Conservation (phyloP, 2,113 vertebrate genomes). For the Chascanopsetta lugubris region DNA sequence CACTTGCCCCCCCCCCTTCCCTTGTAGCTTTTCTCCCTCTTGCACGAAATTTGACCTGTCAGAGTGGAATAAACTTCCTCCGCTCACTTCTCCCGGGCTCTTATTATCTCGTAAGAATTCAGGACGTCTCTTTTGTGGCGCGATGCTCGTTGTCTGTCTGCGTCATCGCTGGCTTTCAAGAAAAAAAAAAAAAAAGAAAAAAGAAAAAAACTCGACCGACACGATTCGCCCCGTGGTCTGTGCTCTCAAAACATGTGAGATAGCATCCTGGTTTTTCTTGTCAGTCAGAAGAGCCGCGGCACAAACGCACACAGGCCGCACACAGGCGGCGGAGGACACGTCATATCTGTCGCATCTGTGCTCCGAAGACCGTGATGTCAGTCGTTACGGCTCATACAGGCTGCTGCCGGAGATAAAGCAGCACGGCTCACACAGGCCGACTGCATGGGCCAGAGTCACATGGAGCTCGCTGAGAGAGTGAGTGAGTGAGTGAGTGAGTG, state of each 20-base stretch:
- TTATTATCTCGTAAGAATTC: background rate
- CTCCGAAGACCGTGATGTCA: slow-evolving; percentile 7
- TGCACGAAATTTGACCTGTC: slow-evolving; percentile 45
- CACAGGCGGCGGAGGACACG: slow-evolving; percentile 4
- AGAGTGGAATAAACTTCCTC: slow-evolving; percentile 13
- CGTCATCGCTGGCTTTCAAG: background rate
- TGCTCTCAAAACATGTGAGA: background rate
- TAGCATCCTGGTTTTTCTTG: background rate
- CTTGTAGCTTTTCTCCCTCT: background rate
- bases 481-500: slow-evolving; percentile 1
- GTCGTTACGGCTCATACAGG: slow-evolving; percentile 24
- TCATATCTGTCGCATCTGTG: slow-evolving; percentile 10
- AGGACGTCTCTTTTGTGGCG: background rate
- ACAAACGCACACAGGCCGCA: background rate
- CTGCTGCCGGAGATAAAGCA: slow-evolving; percentile 35
- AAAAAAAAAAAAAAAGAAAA: too few relatives aligned
- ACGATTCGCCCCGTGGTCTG: background rate
- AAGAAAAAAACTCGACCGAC: too few relatives aligned
- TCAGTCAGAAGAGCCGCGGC: slow-evolving; percentile 8
- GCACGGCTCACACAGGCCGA: background rate
- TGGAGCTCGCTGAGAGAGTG: slow-evolving; percentile 21
- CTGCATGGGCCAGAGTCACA: slow-evolving; percentile 9
- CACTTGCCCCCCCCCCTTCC: background rate
- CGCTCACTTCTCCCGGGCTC: background rate
- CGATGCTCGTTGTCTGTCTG: background rate